Conservation (phyloP, 2,113 vertebrate species). For the Seriola aureovittata region DNA sequence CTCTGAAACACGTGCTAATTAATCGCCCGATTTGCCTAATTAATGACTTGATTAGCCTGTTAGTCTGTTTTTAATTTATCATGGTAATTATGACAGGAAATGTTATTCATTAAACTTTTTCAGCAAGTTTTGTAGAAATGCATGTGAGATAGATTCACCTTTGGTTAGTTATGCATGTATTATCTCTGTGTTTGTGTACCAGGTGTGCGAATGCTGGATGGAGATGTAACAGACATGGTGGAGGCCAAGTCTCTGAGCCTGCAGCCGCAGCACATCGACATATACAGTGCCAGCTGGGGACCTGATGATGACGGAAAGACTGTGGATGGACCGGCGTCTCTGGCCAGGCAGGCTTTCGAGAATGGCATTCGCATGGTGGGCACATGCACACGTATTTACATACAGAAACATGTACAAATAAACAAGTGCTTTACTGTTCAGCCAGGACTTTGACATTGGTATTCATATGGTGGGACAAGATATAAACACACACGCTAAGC, state of each 20-base stretch:
- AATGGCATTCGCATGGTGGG: constrained; percentile 96
- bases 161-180: constrained; percentile 5
- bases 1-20: background rate
- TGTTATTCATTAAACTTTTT: too few species aligned
- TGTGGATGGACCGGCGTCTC: constrained; percentile 95
- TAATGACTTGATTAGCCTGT: background rate
- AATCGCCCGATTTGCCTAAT: background rate
- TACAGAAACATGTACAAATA: constrained; percentile 17
- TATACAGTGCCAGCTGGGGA: constrained; percentile 99
- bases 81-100: background rate
- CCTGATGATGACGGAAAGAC: constrained; percentile 98
- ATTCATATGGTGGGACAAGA: constrained; percentile 34
- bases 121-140: too few species aligned
- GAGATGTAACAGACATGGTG: constrained; percentile 99
- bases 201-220: constrained; percentile 99
- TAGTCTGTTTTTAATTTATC: background rate
- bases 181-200: constrained; percentile 45
- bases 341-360: constrained; percentile 97
- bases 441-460: constrained; percentile 34
- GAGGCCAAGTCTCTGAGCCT: constrained; percentile 97
- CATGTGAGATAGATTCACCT: background rate
- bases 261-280: constrained; percentile 96
- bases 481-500: constrained; percentile 7
- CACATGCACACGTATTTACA: constrained; percentile 14
- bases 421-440: constrained; percentile 20